Percentiles rank a stretch among this genome's conserved stretches.
Conservation (phyloP, 2,113 vertebrate genomes). For the Equus przewalskii region DNA sequence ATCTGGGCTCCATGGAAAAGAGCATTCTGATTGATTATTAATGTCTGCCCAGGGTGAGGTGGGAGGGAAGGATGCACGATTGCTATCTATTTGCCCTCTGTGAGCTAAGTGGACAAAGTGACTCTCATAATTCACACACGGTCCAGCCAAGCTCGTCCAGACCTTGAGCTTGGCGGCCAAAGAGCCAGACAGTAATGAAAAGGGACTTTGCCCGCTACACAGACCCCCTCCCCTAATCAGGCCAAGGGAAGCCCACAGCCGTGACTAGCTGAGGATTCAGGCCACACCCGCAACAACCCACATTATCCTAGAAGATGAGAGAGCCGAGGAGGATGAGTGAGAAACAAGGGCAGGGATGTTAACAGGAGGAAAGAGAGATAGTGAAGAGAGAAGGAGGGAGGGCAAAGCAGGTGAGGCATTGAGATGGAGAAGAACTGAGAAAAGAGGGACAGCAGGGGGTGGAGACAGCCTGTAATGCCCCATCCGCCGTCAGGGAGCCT, state of each 20-base stretch:
- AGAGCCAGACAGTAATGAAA: background rate
- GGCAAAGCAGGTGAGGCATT: background rate
- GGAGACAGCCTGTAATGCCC: background rate
- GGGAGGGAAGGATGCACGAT: background rate
- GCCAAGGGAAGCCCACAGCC: background rate
- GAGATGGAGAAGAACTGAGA: background rate
- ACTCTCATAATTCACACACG: background rate
- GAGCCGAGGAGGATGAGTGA: background rate
- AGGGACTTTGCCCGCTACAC: background rate
- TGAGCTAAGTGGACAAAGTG: background rate
- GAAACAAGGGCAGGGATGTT: background rate
- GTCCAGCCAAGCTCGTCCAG: background rate
- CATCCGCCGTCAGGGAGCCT: too few relatives aligned
- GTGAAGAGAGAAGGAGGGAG: background rate
- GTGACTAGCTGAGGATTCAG: background rate
- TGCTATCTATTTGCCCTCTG: background rate
- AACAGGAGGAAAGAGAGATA: accelerated
- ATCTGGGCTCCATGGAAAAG: background rate
- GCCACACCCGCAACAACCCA: too few relatives aligned
- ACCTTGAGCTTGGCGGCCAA: background rate
- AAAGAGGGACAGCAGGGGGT: accelerated
- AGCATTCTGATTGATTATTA: background rate
- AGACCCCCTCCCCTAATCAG: background rate
- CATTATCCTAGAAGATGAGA: background rate
- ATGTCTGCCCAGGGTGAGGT: background rate